Conservation (phyloP, 2,888 invertebrate genomes). For the Drosophila prostipennis region DNA sequence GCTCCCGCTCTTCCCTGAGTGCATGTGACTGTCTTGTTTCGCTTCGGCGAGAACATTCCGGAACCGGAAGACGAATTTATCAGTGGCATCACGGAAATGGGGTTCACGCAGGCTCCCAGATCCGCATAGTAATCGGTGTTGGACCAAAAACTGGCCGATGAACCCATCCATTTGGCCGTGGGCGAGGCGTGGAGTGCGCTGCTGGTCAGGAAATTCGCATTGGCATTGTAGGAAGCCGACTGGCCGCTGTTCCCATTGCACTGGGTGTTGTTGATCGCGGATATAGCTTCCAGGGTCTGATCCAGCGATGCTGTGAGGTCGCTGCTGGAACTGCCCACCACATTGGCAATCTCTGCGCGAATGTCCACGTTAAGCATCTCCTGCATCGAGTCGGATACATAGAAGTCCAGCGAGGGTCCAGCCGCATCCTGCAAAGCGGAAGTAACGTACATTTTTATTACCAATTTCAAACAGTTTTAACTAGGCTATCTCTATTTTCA, state of each 20-base stretch:
- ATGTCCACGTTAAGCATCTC: conserved; percentile 96
- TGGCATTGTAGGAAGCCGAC: conserved; percentile 56
- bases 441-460: neutral
- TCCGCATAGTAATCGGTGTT: conserved; percentile 88
- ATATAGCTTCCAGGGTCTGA: conserved; percentile 80
- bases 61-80: conserved; percentile 85
- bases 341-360: conserved; percentile 92
- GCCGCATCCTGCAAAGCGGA: conserved; percentile 85
- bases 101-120: conserved; percentile 90
- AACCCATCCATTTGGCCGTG: conserved; percentile 74
- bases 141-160: conserved; percentile 79
- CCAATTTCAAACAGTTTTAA: too few species aligned
- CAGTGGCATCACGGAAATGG: conserved; percentile 94
- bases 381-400: conserved; percentile 90
- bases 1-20: conserved; percentile 36
- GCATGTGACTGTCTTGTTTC: conserved; percentile 20
- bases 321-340: conserved; percentile 88
- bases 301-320: conserved; percentile 86
- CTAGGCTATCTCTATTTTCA: too few species aligned
- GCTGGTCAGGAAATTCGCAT: conserved; percentile 62
- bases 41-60: conserved; percentile 81
- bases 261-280: conserved; percentile 66
- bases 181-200: conserved; percentile 68
- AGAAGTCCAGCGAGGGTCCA: conserved; percentile 87
- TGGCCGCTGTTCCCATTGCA: conserved; percentile 26